Conservation (phyloP, 2,113 vertebrate genomes). For the Turdus rufiventris region DNA sequence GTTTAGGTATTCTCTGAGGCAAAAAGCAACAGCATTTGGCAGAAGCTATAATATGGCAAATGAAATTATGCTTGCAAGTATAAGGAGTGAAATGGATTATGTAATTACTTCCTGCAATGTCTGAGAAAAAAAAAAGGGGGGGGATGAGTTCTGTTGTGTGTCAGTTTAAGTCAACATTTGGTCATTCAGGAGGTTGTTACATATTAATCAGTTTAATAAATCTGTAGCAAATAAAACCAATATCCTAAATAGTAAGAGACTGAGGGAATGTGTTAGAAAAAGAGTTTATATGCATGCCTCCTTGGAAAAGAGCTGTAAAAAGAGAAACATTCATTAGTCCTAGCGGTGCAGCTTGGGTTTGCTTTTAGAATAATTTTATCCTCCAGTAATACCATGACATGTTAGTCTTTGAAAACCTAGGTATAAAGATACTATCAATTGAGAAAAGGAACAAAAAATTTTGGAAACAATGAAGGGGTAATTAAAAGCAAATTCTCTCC, state of each 20-base stretch:
- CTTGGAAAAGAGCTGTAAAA: background rate
- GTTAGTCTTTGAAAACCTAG: background rate
- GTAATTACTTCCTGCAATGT: background rate
- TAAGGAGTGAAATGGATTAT: background rate
- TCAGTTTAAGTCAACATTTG: background rate
- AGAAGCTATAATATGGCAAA: background rate
- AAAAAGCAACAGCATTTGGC: background rate
- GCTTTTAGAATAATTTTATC: background rate
- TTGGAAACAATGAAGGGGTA: background rate
- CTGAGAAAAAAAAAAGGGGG: background rate
- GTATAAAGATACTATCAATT: background rate
- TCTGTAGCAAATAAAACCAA: background rate
- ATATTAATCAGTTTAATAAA: background rate
- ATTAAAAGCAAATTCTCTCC: background rate
- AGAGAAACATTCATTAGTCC: background rate
- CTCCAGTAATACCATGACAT: background rate
- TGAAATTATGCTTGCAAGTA: background rate
- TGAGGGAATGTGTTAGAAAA: background rate
- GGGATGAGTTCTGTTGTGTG: background rate
- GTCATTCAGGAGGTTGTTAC: background rate
- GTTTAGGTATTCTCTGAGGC: background rate
- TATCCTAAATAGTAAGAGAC: background rate
- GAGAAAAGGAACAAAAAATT: background rate
- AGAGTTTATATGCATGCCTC: background rate
- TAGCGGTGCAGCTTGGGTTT: background rate